These are phyloP conservation scores for Cepaea nemoralis DNA, from an alignment of 1,140 invertebrate species.

Conservation along the genomic window DNA sequence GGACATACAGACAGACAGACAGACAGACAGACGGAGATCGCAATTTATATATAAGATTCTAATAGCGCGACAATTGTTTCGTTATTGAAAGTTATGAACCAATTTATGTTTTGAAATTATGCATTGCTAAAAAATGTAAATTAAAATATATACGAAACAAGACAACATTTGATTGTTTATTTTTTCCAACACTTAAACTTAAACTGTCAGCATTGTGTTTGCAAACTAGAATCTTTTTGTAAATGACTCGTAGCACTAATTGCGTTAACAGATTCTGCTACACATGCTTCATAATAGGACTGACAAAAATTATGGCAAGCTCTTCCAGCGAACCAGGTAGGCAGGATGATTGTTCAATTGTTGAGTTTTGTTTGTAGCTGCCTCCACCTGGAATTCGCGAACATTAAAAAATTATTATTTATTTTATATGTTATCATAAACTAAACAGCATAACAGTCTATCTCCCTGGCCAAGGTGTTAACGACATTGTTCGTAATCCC, in stretches of 20 bases:
- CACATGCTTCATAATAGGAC: background rate
- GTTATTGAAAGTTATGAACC: no score
- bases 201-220: background rate
- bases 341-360: background rate
- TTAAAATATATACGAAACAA: background rate
- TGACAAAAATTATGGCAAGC: background rate
- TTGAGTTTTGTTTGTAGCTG: no score
- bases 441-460: no score
- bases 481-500: background rate
- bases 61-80: no score
- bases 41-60: no score
- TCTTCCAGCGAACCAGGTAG: background rate
- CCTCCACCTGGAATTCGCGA: background rate
- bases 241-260: background rate
- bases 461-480: no score
- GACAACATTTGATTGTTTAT: background rate
- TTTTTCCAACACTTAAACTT: no score
- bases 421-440: no score
- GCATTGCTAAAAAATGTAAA: background rate
- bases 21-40: no score
- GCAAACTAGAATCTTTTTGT: no score
- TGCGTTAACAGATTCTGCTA: background rate
- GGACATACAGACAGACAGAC: no score
- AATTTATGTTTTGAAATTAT: conserved; percentile 1
- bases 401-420: background rate